These are phyloP conservation scores for Spermophilus dauricus DNA, from an alignment of 2,113 vertebrate species.

Conservation along the genomic window DNA sequence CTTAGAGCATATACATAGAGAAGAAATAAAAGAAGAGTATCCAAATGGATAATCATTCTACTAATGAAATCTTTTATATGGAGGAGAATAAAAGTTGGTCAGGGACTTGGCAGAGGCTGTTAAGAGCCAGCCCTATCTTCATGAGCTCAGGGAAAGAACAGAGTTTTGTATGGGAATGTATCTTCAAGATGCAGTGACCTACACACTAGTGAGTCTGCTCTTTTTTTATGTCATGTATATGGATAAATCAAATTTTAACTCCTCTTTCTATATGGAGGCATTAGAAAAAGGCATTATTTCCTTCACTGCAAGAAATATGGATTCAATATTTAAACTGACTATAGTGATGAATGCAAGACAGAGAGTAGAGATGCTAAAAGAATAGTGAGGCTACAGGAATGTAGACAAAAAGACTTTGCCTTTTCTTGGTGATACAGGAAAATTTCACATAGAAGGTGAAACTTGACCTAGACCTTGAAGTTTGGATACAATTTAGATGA, in stretches of 20 bases:
- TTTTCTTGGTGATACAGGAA: not conserved
- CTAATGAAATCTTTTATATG: not conserved
- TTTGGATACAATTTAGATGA: not conserved
- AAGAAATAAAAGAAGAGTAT: not conserved
- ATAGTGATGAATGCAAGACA: not conserved
- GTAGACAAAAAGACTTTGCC: not conserved
- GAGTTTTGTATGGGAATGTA: not conserved
- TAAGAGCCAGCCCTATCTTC: too few relatives aligned
- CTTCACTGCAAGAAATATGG: not conserved
- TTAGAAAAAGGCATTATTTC: conserved; percentile 15
- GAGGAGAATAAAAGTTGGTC: not conserved
- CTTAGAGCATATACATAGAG: not conserved
- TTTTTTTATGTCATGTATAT: not conserved
- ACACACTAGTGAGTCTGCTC: not conserved
- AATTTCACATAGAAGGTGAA: not conserved
- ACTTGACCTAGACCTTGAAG: not conserved
- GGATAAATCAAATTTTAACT: not conserved
- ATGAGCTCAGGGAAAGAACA: not conserved
- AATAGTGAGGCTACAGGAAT: not conserved
- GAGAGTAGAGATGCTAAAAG: not conserved
- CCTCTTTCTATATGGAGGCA: not conserved
- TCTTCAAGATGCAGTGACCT: not conserved
- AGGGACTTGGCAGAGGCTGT: not conserved
- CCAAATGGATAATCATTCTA: not conserved
- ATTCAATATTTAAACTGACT: not conserved